Evolutionary conservation across 2,113 vertebrate genomes (phyloP), one percentile per base, ranked within the genome.

Genomic region (Pholis gunnellus): DNA sequence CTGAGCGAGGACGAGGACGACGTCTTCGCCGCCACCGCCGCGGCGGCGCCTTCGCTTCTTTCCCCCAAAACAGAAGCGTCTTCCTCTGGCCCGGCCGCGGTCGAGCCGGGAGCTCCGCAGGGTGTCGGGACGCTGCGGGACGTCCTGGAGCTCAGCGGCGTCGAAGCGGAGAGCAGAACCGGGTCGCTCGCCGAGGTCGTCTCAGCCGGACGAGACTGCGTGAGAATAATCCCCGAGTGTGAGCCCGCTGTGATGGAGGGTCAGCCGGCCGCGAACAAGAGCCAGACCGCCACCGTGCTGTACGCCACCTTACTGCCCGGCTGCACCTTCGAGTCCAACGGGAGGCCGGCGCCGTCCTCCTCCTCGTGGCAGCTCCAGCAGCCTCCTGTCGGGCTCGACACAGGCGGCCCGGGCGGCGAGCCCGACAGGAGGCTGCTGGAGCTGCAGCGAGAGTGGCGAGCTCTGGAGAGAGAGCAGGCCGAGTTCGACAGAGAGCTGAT

Each of bases 401-500:
- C 34, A 6, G 34, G 5, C 0, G 34, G 34, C 34, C 34, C 34
- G 34, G 34, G 34, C 2, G n/a, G 40, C 5, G 85, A 81, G 27
- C 40, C 88, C 27, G 75, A 74, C 31, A 48, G 67, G 29, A 57
- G 73, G 78, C 64, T 78, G 36, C 57, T 5, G 5, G 85, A 79
- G 42, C 54, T 87, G 31, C 81, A 65, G 18, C 48, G 50, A 59
- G 92, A 93, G 59, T 74, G 78, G 25, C 67, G 15, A 52, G 17
- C 50, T 14, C 73, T 92, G 61, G 88, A 91, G 46, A 83, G 78
- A 54, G 93, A 93, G 67, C 87, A 88, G 25, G 76, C 81, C 1
- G 88, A 89, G 40, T 59, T 94, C 11, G 87, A 92, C 42, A 42
- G 81, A 29, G 92, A 93, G 68, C 73, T 89, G 66, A 54, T 89